Conservation (phyloP, 1,140 invertebrate species). For the Oncopeltus fasciatus region DNA sequence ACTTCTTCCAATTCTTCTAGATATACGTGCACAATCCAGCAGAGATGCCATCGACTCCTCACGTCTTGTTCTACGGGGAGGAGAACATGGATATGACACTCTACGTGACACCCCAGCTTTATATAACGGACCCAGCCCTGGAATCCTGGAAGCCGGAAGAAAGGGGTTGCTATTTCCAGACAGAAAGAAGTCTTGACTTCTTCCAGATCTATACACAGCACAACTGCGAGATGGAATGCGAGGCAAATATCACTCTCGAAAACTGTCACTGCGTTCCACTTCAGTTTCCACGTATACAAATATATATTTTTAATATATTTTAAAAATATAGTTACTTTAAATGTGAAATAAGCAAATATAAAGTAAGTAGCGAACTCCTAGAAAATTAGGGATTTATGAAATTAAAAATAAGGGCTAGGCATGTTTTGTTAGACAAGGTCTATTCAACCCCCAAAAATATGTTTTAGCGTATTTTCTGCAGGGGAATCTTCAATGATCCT, state of each 20-base stretch:
- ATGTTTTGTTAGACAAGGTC: too few species aligned
- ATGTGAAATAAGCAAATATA: too few species aligned
- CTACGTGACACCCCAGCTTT: background rate
- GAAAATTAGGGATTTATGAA: too few species aligned
- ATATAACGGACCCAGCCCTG: constrained; percentile 8
- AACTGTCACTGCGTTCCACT: constrained; percentile 5
- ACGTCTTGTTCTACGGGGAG: background rate
- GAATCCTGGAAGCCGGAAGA: constrained; percentile 19
- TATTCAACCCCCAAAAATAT: too few species aligned
- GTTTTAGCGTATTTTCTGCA: too few species aligned
- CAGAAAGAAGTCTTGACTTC: constrained; percentile 41
- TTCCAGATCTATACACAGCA: constrained; percentile 35
- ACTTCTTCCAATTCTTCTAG: too few species aligned
- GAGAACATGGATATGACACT: background rate
- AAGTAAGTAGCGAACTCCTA: too few species aligned
- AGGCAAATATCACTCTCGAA: constrained; percentile 24
- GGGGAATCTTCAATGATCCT: too few species aligned
- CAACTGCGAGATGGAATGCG: constrained; percentile 31
- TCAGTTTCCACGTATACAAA: constrained; percentile 14
- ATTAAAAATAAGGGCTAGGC: too few species aligned
- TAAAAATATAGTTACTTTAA: too few species aligned
- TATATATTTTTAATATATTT: too few species aligned
- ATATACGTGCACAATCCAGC: constrained; percentile 14
- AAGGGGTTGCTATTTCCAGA: constrained; percentile 39
- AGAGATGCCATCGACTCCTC: constrained; percentile 1